Evolutionary conservation across 1,140 invertebrate genomes (phyloP).

Genomic region (Drosophila auraria): DNA sequence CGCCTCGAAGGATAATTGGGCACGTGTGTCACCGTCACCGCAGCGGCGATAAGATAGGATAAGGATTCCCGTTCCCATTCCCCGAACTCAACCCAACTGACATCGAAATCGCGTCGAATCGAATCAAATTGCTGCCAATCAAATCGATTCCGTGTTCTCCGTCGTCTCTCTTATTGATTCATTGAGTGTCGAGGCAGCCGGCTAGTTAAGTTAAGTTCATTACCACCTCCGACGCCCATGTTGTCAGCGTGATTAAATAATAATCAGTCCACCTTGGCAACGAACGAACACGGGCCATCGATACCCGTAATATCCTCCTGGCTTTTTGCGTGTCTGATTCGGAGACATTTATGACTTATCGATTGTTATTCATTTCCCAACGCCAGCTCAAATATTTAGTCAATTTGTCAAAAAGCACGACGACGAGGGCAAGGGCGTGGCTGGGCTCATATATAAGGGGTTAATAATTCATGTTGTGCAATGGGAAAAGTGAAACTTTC

Average conservation of each 20-base stretch:
- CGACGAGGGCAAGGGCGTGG: conserved; percentile 5
- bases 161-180: conserved; percentile 49
- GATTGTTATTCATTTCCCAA: conserved; percentile 74
- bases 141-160: conserved; percentile 41
- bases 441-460: conserved; percentile 44
- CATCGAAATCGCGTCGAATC: conserved; percentile 28
- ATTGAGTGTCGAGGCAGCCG: conserved; percentile 52
- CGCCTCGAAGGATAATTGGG: conserved; percentile 44
- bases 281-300: background rate
- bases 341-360: conserved; percentile 80
- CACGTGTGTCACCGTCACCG: conserved; percentile 32
- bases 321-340: conserved; percentile 69
- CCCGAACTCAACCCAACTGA: background rate
- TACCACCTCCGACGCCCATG: conserved; percentile 58
- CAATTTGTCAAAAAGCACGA: conserved; percentile 73
- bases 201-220: conserved; percentile 57
- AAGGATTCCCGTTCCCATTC: background rate
- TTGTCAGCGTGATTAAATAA: conserved; percentile 66
- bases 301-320: conserved; percentile 24
- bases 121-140: conserved; percentile 38
- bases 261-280: conserved; percentile 45
- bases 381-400: conserved; percentile 76
- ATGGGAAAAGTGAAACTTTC: conserved; percentile 58
- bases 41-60: conserved; percentile 14
- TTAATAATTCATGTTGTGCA: conserved; percentile 78